Base-by-base conservation (phyloP, 2,888 invertebrate genomes). In the Trichopria drosophilae region DNA sequence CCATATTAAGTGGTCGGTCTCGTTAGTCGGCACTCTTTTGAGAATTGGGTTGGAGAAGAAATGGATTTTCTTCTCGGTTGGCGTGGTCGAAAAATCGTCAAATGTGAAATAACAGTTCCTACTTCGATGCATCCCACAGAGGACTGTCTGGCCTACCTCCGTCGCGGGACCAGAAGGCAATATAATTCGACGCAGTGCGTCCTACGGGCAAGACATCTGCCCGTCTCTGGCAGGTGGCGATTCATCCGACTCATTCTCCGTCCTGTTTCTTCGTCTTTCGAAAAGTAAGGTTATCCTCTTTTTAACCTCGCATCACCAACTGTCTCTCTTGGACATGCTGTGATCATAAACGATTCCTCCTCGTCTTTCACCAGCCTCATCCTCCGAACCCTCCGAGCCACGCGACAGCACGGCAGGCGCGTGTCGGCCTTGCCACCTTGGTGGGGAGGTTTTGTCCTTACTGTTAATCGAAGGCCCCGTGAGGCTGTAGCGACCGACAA, bases 191-290 rank as follows among this genome's bases (percentile, higher is more conserved):
- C 56, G 61, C 58, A 60, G 63, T 61, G 57, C 59, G 60, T 59
- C 62, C 61, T 56, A 58, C 57, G 64, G 58, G 59, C 56, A 51
- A 62, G 64, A 67, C 72, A 72, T 72, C 73, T 73, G 72, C 70
- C 67, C 61, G 59, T 62, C 61, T 60, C 62, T 61, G 68, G 72
- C 72, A 72, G 72, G 73, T 73, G 72, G 70, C 65, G 63, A 68
- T 63, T 66, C 63, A 62, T 63, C 60, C 64, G 57, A 59, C 49
- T 49, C 60, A 59, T 58, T 61, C 59, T 57, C 40, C 34, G 29
- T 22, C 34, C 41, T 51, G 42, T 43, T 51, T 46, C 45, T 41
- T 26, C 26, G 16, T 31, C 51, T 44, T 19, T 45, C 50, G 20
- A 22, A 31, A 12, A 31, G 40, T n/a, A n/a, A n/a, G n/a, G 47